Evolutionary conservation across 2,888 invertebrate species (phyloP).

Genomic region (Hyposoter didymator): DNA sequence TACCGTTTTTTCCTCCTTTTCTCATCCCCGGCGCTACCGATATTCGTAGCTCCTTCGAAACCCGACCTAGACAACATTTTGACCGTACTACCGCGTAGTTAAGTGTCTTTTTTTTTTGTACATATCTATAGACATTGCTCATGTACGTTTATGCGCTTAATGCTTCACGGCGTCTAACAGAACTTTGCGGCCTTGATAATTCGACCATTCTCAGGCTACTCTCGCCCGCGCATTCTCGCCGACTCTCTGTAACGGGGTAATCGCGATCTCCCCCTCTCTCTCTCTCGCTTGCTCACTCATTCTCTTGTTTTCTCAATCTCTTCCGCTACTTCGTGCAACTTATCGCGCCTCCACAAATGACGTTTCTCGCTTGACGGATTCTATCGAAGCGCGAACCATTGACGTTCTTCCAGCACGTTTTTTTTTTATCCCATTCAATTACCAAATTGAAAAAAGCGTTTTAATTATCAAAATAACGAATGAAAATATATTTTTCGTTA

Average conservation of each 20-base stretch:
- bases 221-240: slow-evolving; percentile 62
- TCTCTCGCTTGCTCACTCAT: slow-evolving; percentile 47
- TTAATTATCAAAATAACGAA: too few species aligned
- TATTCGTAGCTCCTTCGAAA: slow-evolving; percentile 4
- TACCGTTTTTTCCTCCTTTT: neutral
- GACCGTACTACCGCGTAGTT: slow-evolving; percentile 18
- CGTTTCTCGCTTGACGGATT: neutral
- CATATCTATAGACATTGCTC: neutral
- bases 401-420: neutral
- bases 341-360: slow-evolving; percentile 33
- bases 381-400: neutral
- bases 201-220: slow-evolving; percentile 55
- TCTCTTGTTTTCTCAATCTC: slow-evolving; percentile 44
- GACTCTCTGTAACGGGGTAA: slow-evolving; percentile 68
- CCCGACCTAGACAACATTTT: slow-evolving; percentile 54
- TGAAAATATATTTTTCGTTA: too few species aligned
- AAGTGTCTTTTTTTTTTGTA: neutral
- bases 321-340: slow-evolving; percentile 62
- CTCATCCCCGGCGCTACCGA: slow-evolving; percentile 10
- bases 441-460: too few species aligned
- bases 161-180: slow-evolving; percentile 2
- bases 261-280: slow-evolving; percentile 59
- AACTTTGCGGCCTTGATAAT: slow-evolving; percentile 70
- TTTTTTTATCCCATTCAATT: neutral
- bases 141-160: neutral